These are phyloP conservation scores for Limnephilus auricula DNA, from an alignment of 2,888 invertebrate species.

Conservation along the genomic window DNA sequence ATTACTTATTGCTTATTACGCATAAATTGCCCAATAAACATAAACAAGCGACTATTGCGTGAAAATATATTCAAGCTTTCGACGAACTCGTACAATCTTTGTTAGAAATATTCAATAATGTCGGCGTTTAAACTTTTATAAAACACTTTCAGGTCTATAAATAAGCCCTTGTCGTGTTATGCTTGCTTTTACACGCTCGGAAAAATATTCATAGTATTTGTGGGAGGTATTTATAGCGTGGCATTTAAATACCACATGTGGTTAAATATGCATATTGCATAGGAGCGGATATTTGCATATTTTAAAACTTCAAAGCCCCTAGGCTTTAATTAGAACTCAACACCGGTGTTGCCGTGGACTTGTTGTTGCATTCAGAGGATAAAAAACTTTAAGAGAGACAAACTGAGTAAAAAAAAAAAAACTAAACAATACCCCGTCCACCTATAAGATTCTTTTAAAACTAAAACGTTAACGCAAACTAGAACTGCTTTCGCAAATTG, in stretches of 20 bases:
- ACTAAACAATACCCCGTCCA: not conserved
- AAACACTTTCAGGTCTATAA: slow-evolving; percentile 12
- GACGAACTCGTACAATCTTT: not conserved
- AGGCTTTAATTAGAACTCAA: slow-evolving; percentile 6
- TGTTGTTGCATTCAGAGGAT: not conserved
- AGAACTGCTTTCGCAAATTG: not conserved
- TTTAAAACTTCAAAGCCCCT: slow-evolving; percentile 25
- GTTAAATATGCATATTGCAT: slow-evolving; percentile 44
- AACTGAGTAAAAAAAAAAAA: not conserved
- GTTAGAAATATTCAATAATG: slow-evolving; percentile 28
- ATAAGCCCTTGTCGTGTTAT: slow-evolving; percentile 11
- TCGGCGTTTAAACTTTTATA: slow-evolving; percentile 12
- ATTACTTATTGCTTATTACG: not conserved
- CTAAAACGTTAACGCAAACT: no score
- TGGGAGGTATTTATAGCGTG: slow-evolving; percentile 18
- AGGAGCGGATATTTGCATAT: slow-evolving; percentile 30
- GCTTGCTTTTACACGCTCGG: slow-evolving; percentile 30
- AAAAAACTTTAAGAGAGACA: not conserved
- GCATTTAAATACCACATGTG: slow-evolving; percentile 36
- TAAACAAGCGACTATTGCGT: not conserved
- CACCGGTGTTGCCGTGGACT: not conserved
- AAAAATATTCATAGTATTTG: slow-evolving; percentile 32
- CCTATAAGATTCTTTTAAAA: not conserved
- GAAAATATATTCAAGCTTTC: slow-evolving; percentile 9
- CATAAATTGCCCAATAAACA: not conserved